A percentile compares a stretch with the other conserved stretches of the same genome.
Evolutionary conservation across 2,888 invertebrate species (phyloP).

Genomic region (Nymphalis c-album): DNA sequence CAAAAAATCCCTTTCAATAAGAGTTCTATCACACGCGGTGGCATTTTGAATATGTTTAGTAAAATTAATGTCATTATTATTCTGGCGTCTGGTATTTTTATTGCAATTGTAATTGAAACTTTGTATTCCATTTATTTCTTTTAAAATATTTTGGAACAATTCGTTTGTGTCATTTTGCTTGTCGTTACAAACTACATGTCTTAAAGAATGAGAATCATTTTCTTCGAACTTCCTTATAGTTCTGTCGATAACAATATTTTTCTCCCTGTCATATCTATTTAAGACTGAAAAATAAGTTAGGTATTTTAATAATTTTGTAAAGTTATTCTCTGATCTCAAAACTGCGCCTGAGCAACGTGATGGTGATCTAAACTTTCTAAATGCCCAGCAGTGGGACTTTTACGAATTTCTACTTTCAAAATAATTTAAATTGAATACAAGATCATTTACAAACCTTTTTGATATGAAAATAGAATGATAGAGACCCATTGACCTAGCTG

Average conservation of each 20-base stretch:
- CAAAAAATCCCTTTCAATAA: not conserved
- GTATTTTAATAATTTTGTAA: too few relatives aligned
- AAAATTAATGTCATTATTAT: not conserved
- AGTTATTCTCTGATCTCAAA: too few relatives aligned
- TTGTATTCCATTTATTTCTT: conserved; percentile 29
- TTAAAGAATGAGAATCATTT: not conserved
- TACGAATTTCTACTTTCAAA: not conserved
- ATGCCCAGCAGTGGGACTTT: not conserved
- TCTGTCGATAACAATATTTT: not conserved
- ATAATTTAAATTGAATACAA: not conserved
- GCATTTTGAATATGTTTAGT: not conserved
- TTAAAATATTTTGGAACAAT: conserved; percentile 34
- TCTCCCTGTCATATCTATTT: not conserved
- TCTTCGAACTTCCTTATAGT: not conserved
- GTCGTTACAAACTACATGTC: not conserved
- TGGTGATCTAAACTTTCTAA: too few relatives aligned
- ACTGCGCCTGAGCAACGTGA: too few relatives aligned
- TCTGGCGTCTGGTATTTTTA: conserved; percentile 1
- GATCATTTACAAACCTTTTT: conserved; percentile 32
- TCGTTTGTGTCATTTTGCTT: conserved; percentile 27
- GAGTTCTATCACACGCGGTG: not conserved
- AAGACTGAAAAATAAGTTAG: conserved; percentile 9
- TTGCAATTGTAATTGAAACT: not conserved
- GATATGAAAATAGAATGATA: conserved; percentile 51
- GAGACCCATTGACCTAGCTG: conserved; percentile 68